Evolutionary conservation across 92 coral and sea anemone species (phyloP).

Genomic region (Plumapathes pennacea): DNA sequence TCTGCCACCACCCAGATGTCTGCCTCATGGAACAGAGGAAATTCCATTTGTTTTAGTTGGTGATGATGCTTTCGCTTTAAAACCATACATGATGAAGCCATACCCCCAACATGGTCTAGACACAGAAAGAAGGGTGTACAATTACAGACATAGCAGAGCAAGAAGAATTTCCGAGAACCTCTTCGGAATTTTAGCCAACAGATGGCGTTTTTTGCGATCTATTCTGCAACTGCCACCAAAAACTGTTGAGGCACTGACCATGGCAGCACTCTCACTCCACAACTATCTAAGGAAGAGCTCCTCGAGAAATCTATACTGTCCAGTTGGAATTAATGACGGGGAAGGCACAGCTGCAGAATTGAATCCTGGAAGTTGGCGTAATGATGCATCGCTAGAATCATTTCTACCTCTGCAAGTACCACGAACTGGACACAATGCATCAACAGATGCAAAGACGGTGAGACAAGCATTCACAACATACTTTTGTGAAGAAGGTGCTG

Average conservation of each 20-base stretch:
- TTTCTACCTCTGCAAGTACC: too few species aligned
- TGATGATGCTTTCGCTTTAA: constrained; percentile 53
- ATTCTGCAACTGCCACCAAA: constrained; percentile 26
- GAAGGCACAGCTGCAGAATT: constrained; percentile 6
- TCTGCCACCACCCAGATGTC: constrained; percentile 41
- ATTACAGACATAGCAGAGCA: constrained; percentile 52
- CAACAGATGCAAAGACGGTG: constrained; percentile 19
- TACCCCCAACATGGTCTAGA: constrained; percentile 43
- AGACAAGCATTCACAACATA: constrained; percentile 13
- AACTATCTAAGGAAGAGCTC: constrained; percentile 32
- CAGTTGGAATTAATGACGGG: constrained; percentile 18
- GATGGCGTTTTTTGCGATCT: constrained; percentile 31
- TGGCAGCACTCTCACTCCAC: constrained; percentile 28
- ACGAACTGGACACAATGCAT: constrained; percentile 20
- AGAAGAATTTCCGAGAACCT: constrained; percentile 40
- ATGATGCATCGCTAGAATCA: too few species aligned
- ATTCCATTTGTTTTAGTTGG: constrained; percentile 47
- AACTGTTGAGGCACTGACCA: constrained; percentile 7
- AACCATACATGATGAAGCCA: constrained; percentile 43
- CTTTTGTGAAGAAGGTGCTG: constrained; percentile 23
- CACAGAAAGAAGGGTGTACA: constrained; percentile 33
- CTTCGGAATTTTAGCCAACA: constrained; percentile 35
- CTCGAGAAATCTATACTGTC: constrained; percentile 21
- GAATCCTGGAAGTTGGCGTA: too few species aligned
- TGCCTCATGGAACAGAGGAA: constrained; percentile 26